These are phyloP conservation scores for Pogonocherus hispidulus DNA, from an alignment of 2,888 invertebrate species.

Conservation along the genomic window DNA sequence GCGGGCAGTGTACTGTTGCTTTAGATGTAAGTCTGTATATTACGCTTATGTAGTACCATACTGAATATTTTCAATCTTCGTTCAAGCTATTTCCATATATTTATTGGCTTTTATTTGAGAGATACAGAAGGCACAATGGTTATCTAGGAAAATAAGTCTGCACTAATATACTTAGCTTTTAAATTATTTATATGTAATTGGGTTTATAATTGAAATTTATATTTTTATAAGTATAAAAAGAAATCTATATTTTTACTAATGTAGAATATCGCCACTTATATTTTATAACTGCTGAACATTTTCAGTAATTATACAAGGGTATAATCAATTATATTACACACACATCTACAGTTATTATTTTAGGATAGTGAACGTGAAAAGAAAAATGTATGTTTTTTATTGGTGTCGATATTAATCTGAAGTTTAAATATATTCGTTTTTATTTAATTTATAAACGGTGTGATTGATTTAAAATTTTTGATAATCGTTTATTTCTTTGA, in stretches of 20 bases:
- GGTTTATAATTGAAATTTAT: slow-evolving; percentile 26
- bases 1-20: not conserved
- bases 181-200: slow-evolving; percentile 22
- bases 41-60: slow-evolving; percentile 29
- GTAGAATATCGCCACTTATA: slow-evolving; percentile 22
- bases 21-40: slow-evolving; percentile 17
- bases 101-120: slow-evolving; percentile 27
- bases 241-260: slow-evolving; percentile 26
- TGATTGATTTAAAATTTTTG: too few species aligned
- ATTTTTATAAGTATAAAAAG: slow-evolving; percentile 24
- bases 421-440: too few species aligned
- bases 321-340: slow-evolving; percentile 10
- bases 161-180: slow-evolving; percentile 29
- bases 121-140: slow-evolving; percentile 22
- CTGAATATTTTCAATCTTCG: slow-evolving; percentile 19
- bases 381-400: not conserved
- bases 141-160: slow-evolving; percentile 14
- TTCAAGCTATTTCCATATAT: slow-evolving; percentile 25
- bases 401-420: too few species aligned
- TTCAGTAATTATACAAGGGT: slow-evolving; percentile 12
- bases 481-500: too few species aligned
- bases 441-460: too few species aligned
- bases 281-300: slow-evolving; percentile 19
- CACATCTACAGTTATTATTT: slow-evolving; percentile 3
- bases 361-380: not conserved